phyloP scores from a whole-genome alignment of 2,113 vertebrate genomes.

The Cricetomys ansorgei region DNA sequence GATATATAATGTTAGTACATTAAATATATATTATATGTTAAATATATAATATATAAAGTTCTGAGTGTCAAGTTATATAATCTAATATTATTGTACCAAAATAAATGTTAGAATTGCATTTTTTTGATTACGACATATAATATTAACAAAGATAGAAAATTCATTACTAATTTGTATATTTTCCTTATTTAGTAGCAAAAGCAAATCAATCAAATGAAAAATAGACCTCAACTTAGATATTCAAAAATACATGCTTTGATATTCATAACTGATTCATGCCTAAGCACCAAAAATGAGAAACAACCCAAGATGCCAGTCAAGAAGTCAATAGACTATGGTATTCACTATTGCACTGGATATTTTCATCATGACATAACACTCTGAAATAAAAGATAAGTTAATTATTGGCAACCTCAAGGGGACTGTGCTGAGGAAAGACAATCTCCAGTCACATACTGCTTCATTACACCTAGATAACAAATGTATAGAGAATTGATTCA shows the following conservation, averaged over 20 bases:
- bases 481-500: neutral
- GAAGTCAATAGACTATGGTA: neutral
- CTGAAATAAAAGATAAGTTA: conserved; percentile 14
- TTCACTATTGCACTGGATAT: neutral
- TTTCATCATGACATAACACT: neutral
- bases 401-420: neutral
- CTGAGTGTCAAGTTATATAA: neutral
- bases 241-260: neutral
- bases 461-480: neutral
- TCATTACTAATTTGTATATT: neutral
- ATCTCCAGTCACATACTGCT: neutral
- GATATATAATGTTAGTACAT: neutral
- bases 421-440: neutral
- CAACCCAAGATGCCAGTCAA: neutral
- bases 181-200: conserved; percentile 36
- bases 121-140: conserved; percentile 4
- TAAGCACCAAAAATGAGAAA: neutral
- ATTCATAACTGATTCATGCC: conserved; percentile 4
- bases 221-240: neutral
- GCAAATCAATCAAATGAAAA: conserved; percentile 32
- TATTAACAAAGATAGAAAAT: conserved; percentile 6
- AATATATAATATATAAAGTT: neutral
- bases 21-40: neutral
- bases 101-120: neutral
- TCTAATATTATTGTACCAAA: conserved; percentile 9